Evolutionary conservation across 2,888 invertebrate genomes (phyloP).

Genomic region (Atherix ibis): DNA sequence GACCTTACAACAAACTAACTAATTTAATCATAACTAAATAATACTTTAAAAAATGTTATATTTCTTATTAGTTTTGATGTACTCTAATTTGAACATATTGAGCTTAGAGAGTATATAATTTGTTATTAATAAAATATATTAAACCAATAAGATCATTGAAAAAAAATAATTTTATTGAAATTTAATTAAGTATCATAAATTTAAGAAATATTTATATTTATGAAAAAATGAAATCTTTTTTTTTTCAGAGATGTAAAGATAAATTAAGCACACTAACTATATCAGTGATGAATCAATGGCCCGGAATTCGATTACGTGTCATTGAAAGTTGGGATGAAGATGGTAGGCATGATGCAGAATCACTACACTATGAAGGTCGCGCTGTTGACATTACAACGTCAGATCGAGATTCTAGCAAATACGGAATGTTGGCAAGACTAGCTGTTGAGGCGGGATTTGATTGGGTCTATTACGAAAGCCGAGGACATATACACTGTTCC

Average conservation of each 20-base stretch:
- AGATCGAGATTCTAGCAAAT: constrained; percentile 82
- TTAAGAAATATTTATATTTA: too few species aligned
- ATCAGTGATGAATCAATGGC: constrained; percentile 97
- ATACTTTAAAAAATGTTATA: too few species aligned
- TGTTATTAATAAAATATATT: too few species aligned
- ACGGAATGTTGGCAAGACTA: constrained; percentile 88
- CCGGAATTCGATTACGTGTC: constrained; percentile 80
- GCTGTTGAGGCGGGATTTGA: constrained; percentile 97
- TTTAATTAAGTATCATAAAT: too few species aligned
- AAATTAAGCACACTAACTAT: constrained; percentile 87
- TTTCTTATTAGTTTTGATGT: too few species aligned
- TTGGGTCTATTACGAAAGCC: constrained; percentile 94
- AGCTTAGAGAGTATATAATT: too few species aligned
- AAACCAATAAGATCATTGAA: too few species aligned
- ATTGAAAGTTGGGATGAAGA: constrained; percentile 95
- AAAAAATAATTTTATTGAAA: too few species aligned
- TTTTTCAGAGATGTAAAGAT: constrained; percentile 85
- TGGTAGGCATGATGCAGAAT: constrained; percentile 51
- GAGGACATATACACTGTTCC: constrained; percentile 90
- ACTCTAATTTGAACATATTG: too few species aligned
- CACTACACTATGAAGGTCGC: constrained; percentile 90
- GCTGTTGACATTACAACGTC: constrained; percentile 93
- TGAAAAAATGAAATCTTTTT: too few species aligned
- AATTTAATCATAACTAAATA: too few species aligned
- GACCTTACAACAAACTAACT: too few species aligned